These are phyloP conservation scores for Smithornis capensis DNA, from an alignment of 2,113 vertebrate genomes.

Conservation along the genomic window DNA sequence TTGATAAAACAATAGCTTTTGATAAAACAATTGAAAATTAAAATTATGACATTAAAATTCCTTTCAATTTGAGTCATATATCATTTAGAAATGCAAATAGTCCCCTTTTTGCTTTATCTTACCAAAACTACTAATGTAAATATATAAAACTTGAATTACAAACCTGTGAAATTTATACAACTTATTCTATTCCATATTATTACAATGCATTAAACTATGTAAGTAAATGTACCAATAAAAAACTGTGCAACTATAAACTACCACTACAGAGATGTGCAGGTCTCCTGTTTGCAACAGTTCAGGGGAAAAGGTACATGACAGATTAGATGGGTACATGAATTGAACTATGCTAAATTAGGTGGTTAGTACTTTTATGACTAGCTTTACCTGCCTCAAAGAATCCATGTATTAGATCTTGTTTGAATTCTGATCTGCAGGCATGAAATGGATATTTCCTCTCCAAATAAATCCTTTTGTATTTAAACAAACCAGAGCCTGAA, in stretches of 20 bases:
- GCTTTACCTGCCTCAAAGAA: neutral
- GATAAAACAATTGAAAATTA: neutral
- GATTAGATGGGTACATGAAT: neutral
- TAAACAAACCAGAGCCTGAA: neutral
- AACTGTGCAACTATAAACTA: neutral
- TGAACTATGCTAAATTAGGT: neutral
- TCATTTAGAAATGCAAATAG: neutral
- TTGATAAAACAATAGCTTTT: neutral
- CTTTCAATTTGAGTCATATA: neutral
- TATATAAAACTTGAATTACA: neutral
- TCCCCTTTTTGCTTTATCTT: neutral
- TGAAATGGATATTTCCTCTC: neutral
- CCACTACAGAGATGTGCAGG: accelerated
- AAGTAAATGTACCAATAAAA: neutral
- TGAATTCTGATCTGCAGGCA: neutral
- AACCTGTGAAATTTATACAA: neutral
- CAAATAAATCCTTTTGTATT: neutral
- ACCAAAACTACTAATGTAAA: neutral
- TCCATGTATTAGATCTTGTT: neutral
- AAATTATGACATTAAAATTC: neutral
- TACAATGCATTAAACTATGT: neutral
- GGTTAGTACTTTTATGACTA: neutral
- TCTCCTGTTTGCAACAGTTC: neutral
- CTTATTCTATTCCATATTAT: neutral
- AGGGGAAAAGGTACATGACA: neutral